phyloP scores from a whole-genome alignment of 2,888 invertebrate genomes.

The Cynaeus angustus region DNA sequence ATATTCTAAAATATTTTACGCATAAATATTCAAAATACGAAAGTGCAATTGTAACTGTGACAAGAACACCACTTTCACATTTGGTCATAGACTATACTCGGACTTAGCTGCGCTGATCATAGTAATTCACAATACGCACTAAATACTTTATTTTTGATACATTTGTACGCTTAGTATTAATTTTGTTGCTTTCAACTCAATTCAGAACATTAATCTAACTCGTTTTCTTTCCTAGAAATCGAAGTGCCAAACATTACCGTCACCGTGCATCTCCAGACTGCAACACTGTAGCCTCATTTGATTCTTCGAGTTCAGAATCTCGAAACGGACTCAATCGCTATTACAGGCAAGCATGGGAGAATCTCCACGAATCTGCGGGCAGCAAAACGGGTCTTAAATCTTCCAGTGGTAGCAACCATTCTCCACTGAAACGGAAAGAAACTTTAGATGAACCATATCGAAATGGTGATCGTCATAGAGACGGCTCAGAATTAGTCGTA shows the following conservation, averaged over 20 bases:
- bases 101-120: too few relatives aligned
- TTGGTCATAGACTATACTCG: too few relatives aligned
- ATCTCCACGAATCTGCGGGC: constrained; percentile 87
- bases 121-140: background rate
- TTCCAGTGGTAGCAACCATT: constrained; percentile 70
- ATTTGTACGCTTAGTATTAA: background rate
- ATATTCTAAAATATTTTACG: too few relatives aligned
- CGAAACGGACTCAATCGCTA: constrained; percentile 87
- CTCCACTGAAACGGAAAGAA: constrained; percentile 80
- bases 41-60: too few relatives aligned
- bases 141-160: background rate
- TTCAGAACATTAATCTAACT: background rate
- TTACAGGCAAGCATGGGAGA: constrained; percentile 95
- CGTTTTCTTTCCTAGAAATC: constrained; percentile 75
- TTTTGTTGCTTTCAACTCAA: background rate
- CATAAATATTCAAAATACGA: too few relatives aligned
- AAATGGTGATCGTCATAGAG: constrained; percentile 70
- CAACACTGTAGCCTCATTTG: constrained; percentile 92
- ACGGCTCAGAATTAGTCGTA: constrained; percentile 85
- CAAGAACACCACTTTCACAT: too few relatives aligned
- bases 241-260: constrained; percentile 89
- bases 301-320: constrained; percentile 90
- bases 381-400: constrained; percentile 72
- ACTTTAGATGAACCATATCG: constrained; percentile 81
- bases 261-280: constrained; percentile 93